Evolutionary conservation across 2,888 invertebrate genomes (phyloP), one percentile per base, ranked within the genome.

Genomic region (Meandrusa payeni): DNA sequence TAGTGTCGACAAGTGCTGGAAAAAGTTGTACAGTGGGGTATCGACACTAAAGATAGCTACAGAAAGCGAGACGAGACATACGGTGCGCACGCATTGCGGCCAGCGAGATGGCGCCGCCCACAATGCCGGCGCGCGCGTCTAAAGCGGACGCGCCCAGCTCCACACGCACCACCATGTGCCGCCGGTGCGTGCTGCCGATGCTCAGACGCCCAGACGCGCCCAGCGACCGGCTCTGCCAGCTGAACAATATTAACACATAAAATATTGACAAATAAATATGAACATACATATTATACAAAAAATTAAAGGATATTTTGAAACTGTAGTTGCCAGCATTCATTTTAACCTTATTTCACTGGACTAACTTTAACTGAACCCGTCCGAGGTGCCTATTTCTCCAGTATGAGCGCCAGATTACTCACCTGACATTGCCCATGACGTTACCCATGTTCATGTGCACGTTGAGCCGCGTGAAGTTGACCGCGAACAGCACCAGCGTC

Each of bases 371-470:
- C n/a, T n/a, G n/a, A n/a, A n/a, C n/a, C n/a, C n/a, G n/a, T n/a
- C n/a, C n/a, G n/a, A n/a, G n/a, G n/a, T n/a, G n/a, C n/a, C n/a
- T n/a, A n/a, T n/a, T n/a, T n/a, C n/a, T n/a, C n/a, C n/a, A n/a
- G n/a, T n/a, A n/a, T n/a, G n/a, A n/a, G n/a, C n/a, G n/a, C 6
- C 2, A 12, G 7, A 20, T 46, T 44, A 85, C 89, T 88, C 76
- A 95, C 92, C 92, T 92, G 45, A 98, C 98, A 70, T 98, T 98
- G 6, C 99, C 99, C 97, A 99, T 99, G 0, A 99, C 98, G 69
- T 99, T 99, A 26, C 98, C 98, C 97, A 99, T 99, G 78, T 99
- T 99, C 94, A 99, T 98, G 69, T 97, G 96, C 5, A 99, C 96
- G 76, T 98, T 98, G 38, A 99, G 90, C 61, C 95, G 93, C 29